Evolutionary conservation across 2,113 vertebrate genomes (phyloP).

Genomic region (Apodemus sylvaticus): DNA sequence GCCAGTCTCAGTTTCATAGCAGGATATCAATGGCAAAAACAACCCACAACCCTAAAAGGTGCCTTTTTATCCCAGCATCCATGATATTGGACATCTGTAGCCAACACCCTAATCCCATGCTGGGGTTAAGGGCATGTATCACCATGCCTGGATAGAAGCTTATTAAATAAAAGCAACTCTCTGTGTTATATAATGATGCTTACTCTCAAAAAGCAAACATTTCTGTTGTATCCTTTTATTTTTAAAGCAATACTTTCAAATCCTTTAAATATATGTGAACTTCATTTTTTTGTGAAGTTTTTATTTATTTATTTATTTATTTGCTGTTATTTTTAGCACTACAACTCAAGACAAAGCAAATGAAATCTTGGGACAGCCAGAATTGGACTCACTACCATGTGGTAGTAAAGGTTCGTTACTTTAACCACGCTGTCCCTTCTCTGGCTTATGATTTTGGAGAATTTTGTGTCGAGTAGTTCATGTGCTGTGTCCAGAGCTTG

Average conservation of each 20-base stretch:
- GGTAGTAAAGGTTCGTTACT: constrained; percentile 68
- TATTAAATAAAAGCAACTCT: background rate
- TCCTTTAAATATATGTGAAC: background rate
- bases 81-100: background rate
- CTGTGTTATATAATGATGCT: background rate
- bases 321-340: constrained; percentile 58
- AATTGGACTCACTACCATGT: constrained; percentile 30
- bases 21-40: background rate
- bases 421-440: constrained; percentile 21
- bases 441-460: background rate
- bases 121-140: no score
- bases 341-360: constrained; percentile 49
- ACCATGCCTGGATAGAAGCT: background rate
- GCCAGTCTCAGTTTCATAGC: background rate
- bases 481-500: background rate
- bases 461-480: background rate
- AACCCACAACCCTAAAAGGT: background rate
- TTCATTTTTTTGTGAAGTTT: constrained; percentile 34
- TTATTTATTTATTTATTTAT: constrained; percentile 49
- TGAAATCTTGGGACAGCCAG: constrained; percentile 52
- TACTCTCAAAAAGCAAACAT: background rate
- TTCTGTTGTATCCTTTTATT: background rate
- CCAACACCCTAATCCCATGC: background rate
- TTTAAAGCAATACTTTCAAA: constrained; percentile 17
- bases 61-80: background rate